phyloP scores from a whole-genome alignment of 2,113 vertebrate species.

The Leptodactylus fuscus region DNA sequence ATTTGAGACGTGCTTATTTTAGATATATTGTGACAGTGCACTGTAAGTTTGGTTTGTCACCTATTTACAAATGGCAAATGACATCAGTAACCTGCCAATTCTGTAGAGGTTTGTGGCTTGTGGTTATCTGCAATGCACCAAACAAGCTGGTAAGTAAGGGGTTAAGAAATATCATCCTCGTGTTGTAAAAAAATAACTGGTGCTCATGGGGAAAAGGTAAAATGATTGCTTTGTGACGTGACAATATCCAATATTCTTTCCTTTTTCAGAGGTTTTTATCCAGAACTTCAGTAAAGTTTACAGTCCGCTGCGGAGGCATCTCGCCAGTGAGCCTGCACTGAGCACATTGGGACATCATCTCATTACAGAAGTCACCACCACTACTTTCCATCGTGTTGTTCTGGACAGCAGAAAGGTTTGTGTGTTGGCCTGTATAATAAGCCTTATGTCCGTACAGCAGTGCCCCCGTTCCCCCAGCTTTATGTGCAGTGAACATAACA shows the following conservation, averaged over 20 bases:
- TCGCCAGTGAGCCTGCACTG: constrained; percentile 77
- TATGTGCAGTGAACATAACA: background rate
- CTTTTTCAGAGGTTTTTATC: constrained; percentile 87
- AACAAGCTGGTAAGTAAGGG: no score
- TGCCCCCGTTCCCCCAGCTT: background rate
- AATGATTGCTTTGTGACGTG: background rate
- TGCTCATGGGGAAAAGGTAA: no score
- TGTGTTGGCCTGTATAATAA: background rate
- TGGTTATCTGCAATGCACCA: no score
- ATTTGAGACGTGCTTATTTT: no score
- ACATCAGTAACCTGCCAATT: no score
- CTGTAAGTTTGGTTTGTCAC: no score
- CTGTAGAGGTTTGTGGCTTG: no score
- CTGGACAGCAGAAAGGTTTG: constrained; percentile 83
- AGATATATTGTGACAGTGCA: no score
- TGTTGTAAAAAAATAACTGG: no score
- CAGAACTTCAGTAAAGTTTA: constrained; percentile 90
- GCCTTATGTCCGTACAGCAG: background rate
- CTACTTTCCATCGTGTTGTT: constrained; percentile 79
- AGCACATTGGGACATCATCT: constrained; percentile 66
- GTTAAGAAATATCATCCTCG: no score
- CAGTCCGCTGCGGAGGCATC: constrained; percentile 88
- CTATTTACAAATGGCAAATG: no score
- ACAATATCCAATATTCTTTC: background rate
- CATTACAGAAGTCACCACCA: constrained; percentile 87